Percentiles rank a stretch among this genome's conserved stretches.
Conservation (phyloP, 2,888 invertebrate species). For the Hydrotaea cyrtoneurina region DNA sequence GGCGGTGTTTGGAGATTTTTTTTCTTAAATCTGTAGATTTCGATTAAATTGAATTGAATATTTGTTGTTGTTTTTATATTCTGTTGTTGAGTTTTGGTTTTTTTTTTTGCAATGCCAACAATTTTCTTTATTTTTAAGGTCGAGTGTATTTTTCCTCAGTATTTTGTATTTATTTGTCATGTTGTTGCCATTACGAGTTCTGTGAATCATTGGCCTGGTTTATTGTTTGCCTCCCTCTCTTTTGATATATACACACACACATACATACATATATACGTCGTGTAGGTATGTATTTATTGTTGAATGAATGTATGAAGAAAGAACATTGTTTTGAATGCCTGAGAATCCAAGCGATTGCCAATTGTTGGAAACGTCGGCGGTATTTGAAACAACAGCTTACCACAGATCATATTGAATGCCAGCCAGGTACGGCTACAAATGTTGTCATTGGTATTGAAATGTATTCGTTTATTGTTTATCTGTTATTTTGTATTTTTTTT, state of each 20-base stretch:
- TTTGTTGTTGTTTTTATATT: neutral
- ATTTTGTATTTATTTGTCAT: neutral
- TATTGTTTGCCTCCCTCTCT: neutral
- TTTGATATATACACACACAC: neutral
- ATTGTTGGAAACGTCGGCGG: neutral
- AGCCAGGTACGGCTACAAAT: slow-evolving; percentile 19
- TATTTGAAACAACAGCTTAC: neutral
- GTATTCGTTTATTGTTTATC: slow-evolving; percentile 30
- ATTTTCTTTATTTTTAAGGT: slow-evolving; percentile 49
- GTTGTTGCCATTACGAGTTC: slow-evolving; percentile 5
- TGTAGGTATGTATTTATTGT: neutral
- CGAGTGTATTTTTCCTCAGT: slow-evolving; percentile 44
- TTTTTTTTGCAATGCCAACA: slow-evolving; percentile 29
- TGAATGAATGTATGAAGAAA: slow-evolving; percentile 6
- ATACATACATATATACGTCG: no score
- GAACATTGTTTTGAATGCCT: slow-evolving; percentile 16
- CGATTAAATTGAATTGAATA: neutral
- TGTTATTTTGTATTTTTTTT: neutral
- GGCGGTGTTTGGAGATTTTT: slow-evolving; percentile 31
- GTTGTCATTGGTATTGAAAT: slow-evolving; percentile 33
- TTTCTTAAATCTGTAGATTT: slow-evolving; percentile 3
- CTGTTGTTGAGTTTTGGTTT: neutral
- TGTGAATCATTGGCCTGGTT: slow-evolving; percentile 49
- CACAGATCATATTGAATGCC: neutral
- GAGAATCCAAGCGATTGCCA: slow-evolving; percentile 10